Conservation (phyloP, 2,113 vertebrate species). For the Pantherophis guttatus region DNA sequence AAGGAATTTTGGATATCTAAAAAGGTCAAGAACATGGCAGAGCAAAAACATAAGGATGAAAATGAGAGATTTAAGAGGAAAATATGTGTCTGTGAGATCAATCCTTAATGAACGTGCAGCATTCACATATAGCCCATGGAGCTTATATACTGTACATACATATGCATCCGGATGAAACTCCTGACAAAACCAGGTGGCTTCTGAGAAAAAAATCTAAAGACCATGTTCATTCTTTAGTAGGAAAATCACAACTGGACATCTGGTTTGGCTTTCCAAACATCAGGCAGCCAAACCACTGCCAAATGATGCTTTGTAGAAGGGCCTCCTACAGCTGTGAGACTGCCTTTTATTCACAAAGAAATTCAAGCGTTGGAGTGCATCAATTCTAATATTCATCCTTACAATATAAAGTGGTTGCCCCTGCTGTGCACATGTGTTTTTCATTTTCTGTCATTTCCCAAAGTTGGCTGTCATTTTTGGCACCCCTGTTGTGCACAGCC, state of each 20-base stretch:
- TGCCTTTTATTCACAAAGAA: conserved; percentile 14
- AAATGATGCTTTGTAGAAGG: background rate
- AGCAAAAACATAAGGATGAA: background rate
- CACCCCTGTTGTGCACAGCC: conserved; percentile 31
- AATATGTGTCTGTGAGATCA: background rate
- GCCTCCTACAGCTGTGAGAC: background rate
- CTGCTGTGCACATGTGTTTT: conserved; percentile 40
- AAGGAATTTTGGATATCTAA: background rate
- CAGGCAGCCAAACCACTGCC: background rate
- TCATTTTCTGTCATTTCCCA: conserved; percentile 55
- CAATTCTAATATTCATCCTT: conserved; percentile 1
- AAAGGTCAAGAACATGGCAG: background rate
- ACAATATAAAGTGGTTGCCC: conserved; percentile 3
- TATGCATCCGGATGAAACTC: background rate
- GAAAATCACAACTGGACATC: background rate
- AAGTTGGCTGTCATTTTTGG: conserved; percentile 49
- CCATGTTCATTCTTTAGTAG: background rate
- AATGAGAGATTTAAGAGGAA: background rate
- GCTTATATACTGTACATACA: background rate
- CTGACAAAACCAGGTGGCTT: background rate
- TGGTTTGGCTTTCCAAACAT: background rate
- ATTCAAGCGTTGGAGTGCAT: background rate
- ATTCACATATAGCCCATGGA: background rate
- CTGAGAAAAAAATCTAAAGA: background rate
- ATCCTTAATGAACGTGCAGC: background rate